Percentiles rank a stretch among this genome's conserved stretches.
Conservation (phyloP, 2,888 invertebrate species). For the Erannis defoliaria region DNA sequence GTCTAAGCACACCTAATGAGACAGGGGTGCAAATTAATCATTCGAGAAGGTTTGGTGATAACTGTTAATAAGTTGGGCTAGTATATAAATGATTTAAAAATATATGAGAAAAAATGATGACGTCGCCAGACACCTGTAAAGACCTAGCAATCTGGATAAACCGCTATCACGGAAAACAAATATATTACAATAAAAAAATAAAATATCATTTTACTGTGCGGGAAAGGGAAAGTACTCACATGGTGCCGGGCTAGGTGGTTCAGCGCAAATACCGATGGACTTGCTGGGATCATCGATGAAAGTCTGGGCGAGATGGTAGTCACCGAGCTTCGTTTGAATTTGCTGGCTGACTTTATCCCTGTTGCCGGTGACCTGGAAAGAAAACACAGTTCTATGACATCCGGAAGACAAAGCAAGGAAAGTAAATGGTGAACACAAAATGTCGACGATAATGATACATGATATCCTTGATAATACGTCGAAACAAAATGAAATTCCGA, state of each 20-base stretch:
- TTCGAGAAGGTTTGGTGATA: background rate
- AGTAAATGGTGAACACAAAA: background rate
- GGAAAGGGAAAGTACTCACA: constrained; percentile 68
- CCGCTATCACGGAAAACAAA: background rate
- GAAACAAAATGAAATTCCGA: constrained; percentile 13
- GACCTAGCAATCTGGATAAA: constrained; percentile 1
- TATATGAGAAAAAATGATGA: background rate
- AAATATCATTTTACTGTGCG: background rate
- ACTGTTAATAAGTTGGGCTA: background rate
- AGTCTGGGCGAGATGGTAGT: constrained; percentile 89
- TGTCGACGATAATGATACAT: background rate
- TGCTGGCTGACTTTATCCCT: constrained; percentile 89
- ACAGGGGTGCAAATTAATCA: background rate
- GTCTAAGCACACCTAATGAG: background rate
- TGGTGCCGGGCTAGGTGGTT: constrained; percentile 89
- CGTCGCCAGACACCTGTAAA: background rate
- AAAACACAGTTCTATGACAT: constrained; percentile 2
- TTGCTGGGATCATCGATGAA: constrained; percentile 89
- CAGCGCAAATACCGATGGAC: constrained; percentile 90
- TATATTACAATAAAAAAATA: background rate
- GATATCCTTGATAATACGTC: constrained; percentile 5
- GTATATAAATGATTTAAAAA: background rate
- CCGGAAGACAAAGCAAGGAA: background rate
- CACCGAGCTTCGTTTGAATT: constrained; percentile 90
- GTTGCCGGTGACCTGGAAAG: constrained; percentile 87